Conservation (phyloP, 1,140 invertebrate genomes). For the Penaeus japonicus region DNA sequence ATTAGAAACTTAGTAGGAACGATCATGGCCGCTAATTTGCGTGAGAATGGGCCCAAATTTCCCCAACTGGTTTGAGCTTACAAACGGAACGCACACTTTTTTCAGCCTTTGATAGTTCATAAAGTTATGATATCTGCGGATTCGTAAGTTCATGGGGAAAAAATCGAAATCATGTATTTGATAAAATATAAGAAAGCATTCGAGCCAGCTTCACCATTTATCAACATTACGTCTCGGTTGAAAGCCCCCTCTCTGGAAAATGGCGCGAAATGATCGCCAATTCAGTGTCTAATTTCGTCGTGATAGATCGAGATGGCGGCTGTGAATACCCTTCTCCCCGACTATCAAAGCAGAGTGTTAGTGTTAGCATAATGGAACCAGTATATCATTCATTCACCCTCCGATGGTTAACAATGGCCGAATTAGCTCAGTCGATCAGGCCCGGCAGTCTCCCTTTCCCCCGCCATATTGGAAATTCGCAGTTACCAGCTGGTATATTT, state of each 20-base stretch:
- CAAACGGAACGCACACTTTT: too few relatives aligned
- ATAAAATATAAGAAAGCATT: not conserved
- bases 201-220: not conserved
- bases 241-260: constrained; percentile 35
- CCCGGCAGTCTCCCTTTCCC: not conserved
- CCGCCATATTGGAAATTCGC: constrained; percentile 13
- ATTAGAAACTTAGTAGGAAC: not conserved
- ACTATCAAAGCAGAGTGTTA: constrained; percentile 39
- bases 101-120: too few relatives aligned
- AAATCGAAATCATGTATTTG: too few relatives aligned
- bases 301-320: constrained; percentile 40
- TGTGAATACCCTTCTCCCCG: not conserved
- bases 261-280: constrained; percentile 47
- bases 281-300: constrained; percentile 50
- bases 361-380: constrained; percentile 48
- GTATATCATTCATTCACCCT: constrained; percentile 58
- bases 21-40: too few relatives aligned
- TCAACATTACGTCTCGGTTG: constrained; percentile 44
- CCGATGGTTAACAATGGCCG: constrained; percentile 52
- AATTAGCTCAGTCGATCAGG: constrained; percentile 35
- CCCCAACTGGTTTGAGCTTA: too few relatives aligned
- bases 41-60: too few relatives aligned
- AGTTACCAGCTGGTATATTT: not conserved
- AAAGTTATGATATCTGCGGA: too few relatives aligned
- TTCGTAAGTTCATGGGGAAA: too few relatives aligned